Evolutionary conservation across 2,113 vertebrate genomes (phyloP).

Genomic region (Nettapus auritus): DNA sequence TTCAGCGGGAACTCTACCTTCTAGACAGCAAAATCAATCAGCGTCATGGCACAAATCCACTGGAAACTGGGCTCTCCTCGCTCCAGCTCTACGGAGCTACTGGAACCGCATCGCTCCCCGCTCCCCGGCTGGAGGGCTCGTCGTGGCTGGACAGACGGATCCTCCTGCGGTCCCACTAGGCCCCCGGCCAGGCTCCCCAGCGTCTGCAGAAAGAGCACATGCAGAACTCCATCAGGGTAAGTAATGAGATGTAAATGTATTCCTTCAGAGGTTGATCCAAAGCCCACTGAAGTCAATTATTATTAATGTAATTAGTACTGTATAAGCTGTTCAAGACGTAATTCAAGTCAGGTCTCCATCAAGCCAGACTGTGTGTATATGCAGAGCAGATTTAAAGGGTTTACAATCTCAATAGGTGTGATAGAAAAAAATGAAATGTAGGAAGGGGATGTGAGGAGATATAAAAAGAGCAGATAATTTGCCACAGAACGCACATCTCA

Average conservation of each 20-base stretch:
- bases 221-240: not conserved
- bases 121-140: not conserved
- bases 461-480: not conserved
- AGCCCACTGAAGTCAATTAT: conserved; percentile 60
- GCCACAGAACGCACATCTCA: not conserved
- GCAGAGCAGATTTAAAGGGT: conserved; percentile 10
- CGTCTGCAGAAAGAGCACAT: not conserved
- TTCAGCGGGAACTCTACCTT: not conserved
- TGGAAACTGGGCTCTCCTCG: rapidly evolving
- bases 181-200: not conserved
- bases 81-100: not conserved
- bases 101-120: not conserved
- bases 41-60: rapidly evolving
- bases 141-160: too few relatives aligned
- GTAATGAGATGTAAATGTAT: conserved; percentile 62
- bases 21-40: not conserved
- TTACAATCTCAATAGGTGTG: not conserved
- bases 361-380: not conserved
- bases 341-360: conserved; percentile 31
- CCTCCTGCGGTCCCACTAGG: rapidly evolving
- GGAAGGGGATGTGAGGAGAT: not conserved
- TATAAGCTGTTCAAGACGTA: conserved; percentile 38
- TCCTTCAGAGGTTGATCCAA: conserved; percentile 45
- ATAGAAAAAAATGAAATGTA: not conserved
- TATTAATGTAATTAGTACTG: conserved; percentile 62